Conservation (phyloP, 1,140 invertebrate genomes). For the Drosophila melanogaster region Release_6_plus_ISO1_MT NC_004354.4:4176501-4177000, state of each 20-base stretch:
- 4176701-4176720: background rate
- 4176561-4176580: background rate
- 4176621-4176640: conserved; percentile 76
- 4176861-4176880: conserved; percentile 29
- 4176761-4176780: conserved; percentile 75
- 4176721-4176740: conserved; percentile 73
- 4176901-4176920: conserved; percentile 21
- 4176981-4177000: background rate
- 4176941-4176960: background rate
- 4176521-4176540: conserved; percentile 25
- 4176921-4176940: conserved; percentile 27
- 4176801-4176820: conserved; percentile 37
- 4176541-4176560: background rate
- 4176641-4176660: conserved; percentile 79
- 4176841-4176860: conserved; percentile 69
- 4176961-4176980: background rate
- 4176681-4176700: background rate
- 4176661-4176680: conserved; percentile 50
- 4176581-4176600: conserved; percentile 66
- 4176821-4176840: conserved; percentile 26
- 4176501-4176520: conserved; percentile 79
- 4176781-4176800: conserved; percentile 56
- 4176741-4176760: conserved; percentile 63
- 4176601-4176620: conserved; percentile 71
- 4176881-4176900: conserved; percentile 1